Evolutionary conservation across 1,140 invertebrate species (phyloP), one percentile per base, ranked within the genome.

Genomic region (Halyomorpha halys): DNA sequence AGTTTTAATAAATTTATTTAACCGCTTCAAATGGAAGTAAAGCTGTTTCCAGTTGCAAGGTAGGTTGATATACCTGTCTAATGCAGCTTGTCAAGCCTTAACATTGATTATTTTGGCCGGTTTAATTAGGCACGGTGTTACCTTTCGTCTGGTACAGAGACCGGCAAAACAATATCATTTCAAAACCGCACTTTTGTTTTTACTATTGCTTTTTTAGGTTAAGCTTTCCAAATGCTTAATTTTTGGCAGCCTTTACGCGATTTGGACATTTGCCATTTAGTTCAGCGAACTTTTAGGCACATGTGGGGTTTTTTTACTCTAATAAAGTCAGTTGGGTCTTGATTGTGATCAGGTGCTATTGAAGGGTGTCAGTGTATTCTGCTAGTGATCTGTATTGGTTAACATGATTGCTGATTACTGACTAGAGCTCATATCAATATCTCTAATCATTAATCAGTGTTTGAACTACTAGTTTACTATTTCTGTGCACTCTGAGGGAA

Each of bases 221-320:
- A 49, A 49, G 21, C 47, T 21, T 21, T 18, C 21, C 21, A 18
- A 49, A 19, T 49, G 21, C n/a, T 21, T 49, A 21, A 21, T 49
- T 49, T 49, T 49, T 18, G 21, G n/a, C 21, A 49, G 21, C 21
- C 5, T 49, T 49, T n/a, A 21, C n/a, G n/a, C 47, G 16, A 19
- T 49, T 49, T 49, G 47, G 47, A 49, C 21, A 2, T n/a, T 49
- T 49, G 47, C 47, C 47, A 49, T 49, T 49, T 19, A n/a, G 47
- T 49, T 49, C 47, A 49, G 47, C 47, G 47, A 49, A 49, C 47
- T 49, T 49, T 49, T 49, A 18, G 3, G n/a, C 47, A 18, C 47
- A 49, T 19, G 21, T 49, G 47, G 47, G 21, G 21, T 11, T 19
- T 21, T 8, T 18, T 6, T 9, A 5, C 21, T n/a, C 21, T 2